These are phyloP conservation scores for Athrips mouffetella DNA, from an alignment of 2,888 invertebrate genomes.

Conservation along the genomic window DNA sequence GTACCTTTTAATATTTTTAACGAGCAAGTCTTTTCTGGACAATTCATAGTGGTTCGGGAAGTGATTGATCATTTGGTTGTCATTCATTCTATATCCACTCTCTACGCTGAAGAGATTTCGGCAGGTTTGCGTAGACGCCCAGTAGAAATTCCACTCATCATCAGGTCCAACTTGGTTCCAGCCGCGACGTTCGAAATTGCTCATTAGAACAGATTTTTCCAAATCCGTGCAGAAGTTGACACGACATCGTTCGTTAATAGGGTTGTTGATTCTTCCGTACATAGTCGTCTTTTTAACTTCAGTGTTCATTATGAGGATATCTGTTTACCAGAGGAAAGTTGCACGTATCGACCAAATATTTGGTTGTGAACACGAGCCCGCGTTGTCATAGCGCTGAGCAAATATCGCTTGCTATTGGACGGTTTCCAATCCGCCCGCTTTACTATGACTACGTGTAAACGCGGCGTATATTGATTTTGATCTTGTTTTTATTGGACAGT, in stretches of 20 bases:
- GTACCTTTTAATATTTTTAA: conserved; percentile 97
- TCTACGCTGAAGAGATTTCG: conserved; percentile 86
- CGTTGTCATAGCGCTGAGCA: conserved; percentile 52
- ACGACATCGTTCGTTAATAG: conserved; percentile 66
- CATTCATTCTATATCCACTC: conserved; percentile 75
- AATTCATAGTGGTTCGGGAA: conserved; percentile 97
- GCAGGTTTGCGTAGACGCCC: conserved; percentile 94
- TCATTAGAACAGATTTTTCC: conserved; percentile 54
- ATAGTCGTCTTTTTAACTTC: conserved; percentile 58
- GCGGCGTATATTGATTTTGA: conserved; percentile 51
- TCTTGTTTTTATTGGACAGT: not conserved
- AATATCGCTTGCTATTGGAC: conserved; percentile 48
- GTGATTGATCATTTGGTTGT: conserved; percentile 96
- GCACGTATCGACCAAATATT: conserved; percentile 45
- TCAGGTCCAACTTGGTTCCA: conserved; percentile 92
- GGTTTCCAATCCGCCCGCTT: conserved; percentile 48
- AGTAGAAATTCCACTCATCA: conserved; percentile 97
- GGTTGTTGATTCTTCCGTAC: conserved; percentile 65
- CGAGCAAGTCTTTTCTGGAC: conserved; percentile 96
- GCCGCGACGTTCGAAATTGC: conserved; percentile 50
- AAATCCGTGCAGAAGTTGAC: conserved; percentile 55
- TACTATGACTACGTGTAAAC: conserved; percentile 64
- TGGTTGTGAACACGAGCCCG: conserved; percentile 39
- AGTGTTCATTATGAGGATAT: conserved; percentile 46
- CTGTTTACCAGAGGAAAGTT: conserved; percentile 9